A percentile compares a stretch with the other conserved stretches of the same genome.
These are phyloP conservation scores for Galaxias olidus DNA, from an alignment of 2,797 vertebrate genomes.

Conservation along the genomic window DNA sequence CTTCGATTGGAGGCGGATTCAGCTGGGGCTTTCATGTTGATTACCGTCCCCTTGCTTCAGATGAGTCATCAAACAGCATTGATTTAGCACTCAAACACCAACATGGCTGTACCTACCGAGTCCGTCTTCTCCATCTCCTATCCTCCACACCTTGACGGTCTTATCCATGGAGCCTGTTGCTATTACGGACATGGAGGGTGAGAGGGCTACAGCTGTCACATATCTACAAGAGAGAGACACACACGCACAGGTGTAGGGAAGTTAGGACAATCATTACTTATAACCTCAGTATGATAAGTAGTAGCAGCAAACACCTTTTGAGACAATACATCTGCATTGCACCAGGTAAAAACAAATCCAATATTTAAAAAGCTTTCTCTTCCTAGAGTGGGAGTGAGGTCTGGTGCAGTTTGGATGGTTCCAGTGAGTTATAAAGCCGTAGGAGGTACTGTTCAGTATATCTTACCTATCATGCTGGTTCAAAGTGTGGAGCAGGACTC, in stretches of 20 bases:
- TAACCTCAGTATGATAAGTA: too few relatives aligned
- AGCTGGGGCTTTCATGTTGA: too few relatives aligned
- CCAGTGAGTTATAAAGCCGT: constrained; percentile 34
- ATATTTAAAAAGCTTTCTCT: too few relatives aligned
- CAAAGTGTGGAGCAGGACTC: constrained; percentile 77
- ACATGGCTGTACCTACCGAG: constrained; percentile 59
- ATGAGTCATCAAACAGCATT: too few relatives aligned
- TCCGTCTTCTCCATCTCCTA: constrained; percentile 60
- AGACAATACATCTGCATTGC: too few relatives aligned
- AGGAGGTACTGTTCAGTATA: constrained; percentile 26
- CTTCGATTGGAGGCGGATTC: too few relatives aligned
- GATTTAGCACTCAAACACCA: constrained; percentile 22
- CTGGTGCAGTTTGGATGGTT: constrained; percentile 28
- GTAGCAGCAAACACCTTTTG: too few relatives aligned
- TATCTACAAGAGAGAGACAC: constrained; percentile 70
- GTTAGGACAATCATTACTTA: background rate
- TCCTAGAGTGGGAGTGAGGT: background rate
- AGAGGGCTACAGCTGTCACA: constrained; percentile 85
- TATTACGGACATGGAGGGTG: constrained; percentile 76
- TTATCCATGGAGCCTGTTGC: constrained; percentile 91
- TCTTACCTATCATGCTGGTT: constrained; percentile 83
- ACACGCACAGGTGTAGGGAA: constrained; percentile 18
- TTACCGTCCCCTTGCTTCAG: too few relatives aligned
- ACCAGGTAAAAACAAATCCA: too few relatives aligned
- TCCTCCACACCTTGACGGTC: constrained; percentile 84